Evolutionary conservation across 2,888 invertebrate species (phyloP).

Genomic region (Brachypalpus laphriformis): DNA sequence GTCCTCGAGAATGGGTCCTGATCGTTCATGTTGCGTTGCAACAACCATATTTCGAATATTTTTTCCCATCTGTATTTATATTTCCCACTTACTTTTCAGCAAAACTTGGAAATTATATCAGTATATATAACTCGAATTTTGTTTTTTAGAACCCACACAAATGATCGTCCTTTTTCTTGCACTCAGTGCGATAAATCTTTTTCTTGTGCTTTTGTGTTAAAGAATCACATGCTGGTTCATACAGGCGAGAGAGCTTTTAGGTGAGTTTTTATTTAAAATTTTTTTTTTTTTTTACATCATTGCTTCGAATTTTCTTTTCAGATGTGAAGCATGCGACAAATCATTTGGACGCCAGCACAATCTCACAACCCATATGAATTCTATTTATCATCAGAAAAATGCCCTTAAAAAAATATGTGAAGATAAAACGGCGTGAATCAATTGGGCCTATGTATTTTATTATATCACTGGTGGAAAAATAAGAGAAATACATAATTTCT

Average conservation of each 20-base stretch:
- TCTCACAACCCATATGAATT: constrained; percentile 58
- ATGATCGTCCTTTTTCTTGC: constrained; percentile 65
- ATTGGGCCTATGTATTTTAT: background rate
- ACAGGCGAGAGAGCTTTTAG: constrained; percentile 44
- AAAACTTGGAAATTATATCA: too few relatives aligned
- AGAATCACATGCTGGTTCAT: constrained; percentile 63
- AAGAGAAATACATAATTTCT: too few relatives aligned
- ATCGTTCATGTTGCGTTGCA: too few relatives aligned
- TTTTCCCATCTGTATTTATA: too few relatives aligned
- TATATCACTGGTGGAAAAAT: background rate
- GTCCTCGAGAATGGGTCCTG: too few relatives aligned
- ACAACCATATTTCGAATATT: too few relatives aligned
- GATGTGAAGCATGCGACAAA: constrained; percentile 59
- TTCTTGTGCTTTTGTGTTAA: constrained; percentile 52
- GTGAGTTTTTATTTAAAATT: constrained; percentile 13
- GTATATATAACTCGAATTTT: too few relatives aligned
- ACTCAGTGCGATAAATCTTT: constrained; percentile 57
- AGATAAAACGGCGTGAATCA: constrained; percentile 37
- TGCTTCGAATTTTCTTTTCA: constrained; percentile 12
- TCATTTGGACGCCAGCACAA: constrained; percentile 57
- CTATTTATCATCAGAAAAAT: constrained; percentile 58
- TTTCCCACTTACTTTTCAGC: too few relatives aligned
- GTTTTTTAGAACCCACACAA: constrained; percentile 57
- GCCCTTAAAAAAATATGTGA: constrained; percentile 38
- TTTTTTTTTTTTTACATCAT: background rate